Conservation (phyloP, 1,140 invertebrate genomes). For the Drosophila nigromelanica region DNA sequence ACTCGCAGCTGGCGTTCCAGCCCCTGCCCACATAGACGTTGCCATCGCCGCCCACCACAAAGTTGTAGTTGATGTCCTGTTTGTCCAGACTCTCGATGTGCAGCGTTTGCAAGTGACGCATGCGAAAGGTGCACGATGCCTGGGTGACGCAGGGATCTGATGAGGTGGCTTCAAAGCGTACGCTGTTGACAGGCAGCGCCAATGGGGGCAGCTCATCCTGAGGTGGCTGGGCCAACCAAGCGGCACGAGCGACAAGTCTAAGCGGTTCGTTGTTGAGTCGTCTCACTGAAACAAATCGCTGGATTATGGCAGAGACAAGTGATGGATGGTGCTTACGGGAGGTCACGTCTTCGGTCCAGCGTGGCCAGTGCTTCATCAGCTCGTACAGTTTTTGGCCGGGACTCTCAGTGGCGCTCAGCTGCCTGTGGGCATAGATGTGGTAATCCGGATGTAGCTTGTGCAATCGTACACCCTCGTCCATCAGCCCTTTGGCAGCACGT, state of each 20-base stretch:
- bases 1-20: conserved; percentile 85
- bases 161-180: conserved; percentile 72
- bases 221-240: conserved; percentile 87
- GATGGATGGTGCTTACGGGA: conserved; percentile 40
- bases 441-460: conserved; percentile 86
- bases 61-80: conserved; percentile 90
- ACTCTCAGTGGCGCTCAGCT: conserved; percentile 86
- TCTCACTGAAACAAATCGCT: conserved; percentile 40
- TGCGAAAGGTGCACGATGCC: conserved; percentile 58
- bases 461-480: conserved; percentile 86
- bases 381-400: conserved; percentile 87
- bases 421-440: conserved; percentile 87
- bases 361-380: conserved; percentile 85
- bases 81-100: conserved; percentile 85
- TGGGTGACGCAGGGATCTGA: conserved; percentile 45
- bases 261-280: conserved; percentile 61
- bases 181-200: conserved; percentile 81
- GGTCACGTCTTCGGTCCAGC: conserved; percentile 79
- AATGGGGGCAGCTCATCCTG: conserved; percentile 74
- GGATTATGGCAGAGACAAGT: neutral
- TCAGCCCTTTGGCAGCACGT: conserved; percentile 85
- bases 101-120: conserved; percentile 86
- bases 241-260: conserved; percentile 83
- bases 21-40: conserved; percentile 88
- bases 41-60: conserved; percentile 90